Evolutionary conservation across 2,888 invertebrate species (phyloP).

Genomic region (Drosophila diplacantha): DNA sequence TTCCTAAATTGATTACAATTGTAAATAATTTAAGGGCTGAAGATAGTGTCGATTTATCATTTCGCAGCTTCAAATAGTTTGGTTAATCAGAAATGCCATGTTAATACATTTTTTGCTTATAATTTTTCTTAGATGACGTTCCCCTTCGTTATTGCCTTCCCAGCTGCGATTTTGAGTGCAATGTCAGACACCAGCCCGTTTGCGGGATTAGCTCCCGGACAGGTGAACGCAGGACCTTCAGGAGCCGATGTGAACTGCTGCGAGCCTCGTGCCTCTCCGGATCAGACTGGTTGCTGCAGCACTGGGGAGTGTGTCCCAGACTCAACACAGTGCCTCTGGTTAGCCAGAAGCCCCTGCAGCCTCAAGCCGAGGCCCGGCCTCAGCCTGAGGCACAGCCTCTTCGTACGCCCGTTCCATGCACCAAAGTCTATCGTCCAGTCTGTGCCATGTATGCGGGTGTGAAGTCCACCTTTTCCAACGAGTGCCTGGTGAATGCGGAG

Average conservation of each 20-base stretch:
- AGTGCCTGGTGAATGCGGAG: conserved; percentile 70
- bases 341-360: conserved; percentile 20
- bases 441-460: conserved; percentile 69
- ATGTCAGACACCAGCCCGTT: conserved; percentile 39
- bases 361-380: neutral
- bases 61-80: neutral
- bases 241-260: conserved; percentile 62
- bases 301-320: conserved; percentile 47
- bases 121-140: conserved; percentile 43
- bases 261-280: conserved; percentile 51
- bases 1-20: neutral
- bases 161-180: conserved; percentile 58
- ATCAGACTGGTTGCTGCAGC: conserved; percentile 51
- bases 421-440: conserved; percentile 65
- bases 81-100: no score
- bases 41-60: neutral
- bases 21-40: neutral
- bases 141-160: conserved; percentile 48
- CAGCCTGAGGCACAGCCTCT: neutral
- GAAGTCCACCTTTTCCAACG: conserved; percentile 71
- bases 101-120: neutral
- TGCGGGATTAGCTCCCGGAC: conserved; percentile 55
- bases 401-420: conserved; percentile 60
- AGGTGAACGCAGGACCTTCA: conserved; percentile 50
- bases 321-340: conserved; percentile 7